Percentiles rank a stretch among this genome's conserved stretches.
Conservation (phyloP, 2,797 vertebrate genomes). For the Antrozous pallidus region DNA sequence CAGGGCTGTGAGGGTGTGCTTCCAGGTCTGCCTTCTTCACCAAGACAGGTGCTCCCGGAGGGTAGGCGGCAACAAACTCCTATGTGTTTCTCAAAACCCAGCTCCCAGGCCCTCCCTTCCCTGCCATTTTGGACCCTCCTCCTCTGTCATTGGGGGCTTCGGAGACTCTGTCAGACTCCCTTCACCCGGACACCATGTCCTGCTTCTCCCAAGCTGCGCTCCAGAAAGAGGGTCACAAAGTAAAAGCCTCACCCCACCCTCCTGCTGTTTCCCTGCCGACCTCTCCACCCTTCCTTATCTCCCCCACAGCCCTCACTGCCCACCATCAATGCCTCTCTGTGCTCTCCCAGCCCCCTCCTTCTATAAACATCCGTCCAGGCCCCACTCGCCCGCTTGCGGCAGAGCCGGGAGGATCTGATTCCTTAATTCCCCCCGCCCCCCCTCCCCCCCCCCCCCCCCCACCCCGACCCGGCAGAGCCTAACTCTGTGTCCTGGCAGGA, state of each 20-base stretch:
- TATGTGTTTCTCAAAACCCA: conserved; percentile 27
- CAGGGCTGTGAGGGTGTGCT: background rate
- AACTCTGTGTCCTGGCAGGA: background rate
- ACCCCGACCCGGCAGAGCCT: background rate
- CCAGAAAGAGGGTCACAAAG: background rate
- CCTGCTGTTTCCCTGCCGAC: background rate
- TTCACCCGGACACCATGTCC: accelerated
- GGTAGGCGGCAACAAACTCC: background rate
- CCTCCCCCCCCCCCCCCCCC: background rate
- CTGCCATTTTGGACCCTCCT: background rate
- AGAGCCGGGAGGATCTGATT: background rate
- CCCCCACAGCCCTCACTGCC: background rate
- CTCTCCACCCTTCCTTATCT: background rate
- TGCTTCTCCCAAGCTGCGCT: background rate
- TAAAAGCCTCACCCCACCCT: background rate
- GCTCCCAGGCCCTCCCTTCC: background rate
- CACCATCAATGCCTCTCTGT: background rate
- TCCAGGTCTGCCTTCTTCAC: background rate
- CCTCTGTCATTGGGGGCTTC: background rate
- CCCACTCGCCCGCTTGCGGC: background rate
- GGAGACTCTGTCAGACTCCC: background rate
- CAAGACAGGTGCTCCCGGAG: background rate
- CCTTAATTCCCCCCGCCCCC: background rate
- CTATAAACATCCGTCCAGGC: conserved; percentile 41
- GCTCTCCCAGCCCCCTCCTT: background rate